A percentile compares a stretch with the other conserved stretches of the same genome.
Conservation (phyloP, 2,888 invertebrate species). For the Ochropleura leucogaster region DNA sequence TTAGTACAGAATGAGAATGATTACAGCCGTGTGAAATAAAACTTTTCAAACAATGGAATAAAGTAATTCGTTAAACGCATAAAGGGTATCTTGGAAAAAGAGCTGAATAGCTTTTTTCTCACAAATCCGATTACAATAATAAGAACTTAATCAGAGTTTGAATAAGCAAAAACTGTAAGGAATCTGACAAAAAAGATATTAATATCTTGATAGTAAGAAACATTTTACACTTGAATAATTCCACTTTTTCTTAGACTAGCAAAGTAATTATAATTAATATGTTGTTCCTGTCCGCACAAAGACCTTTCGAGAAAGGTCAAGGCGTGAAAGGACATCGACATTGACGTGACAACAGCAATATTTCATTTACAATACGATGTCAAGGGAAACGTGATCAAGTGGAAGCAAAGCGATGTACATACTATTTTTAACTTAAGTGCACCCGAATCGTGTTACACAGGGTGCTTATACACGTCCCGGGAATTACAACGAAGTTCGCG, state of each 20-base stretch:
- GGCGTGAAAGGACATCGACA: conserved; percentile 79
- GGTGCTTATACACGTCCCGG: conserved; percentile 44
- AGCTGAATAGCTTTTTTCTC: conserved; percentile 22
- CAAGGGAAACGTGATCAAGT: conserved; percentile 83
- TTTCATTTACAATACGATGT: conserved; percentile 74
- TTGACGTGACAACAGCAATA: conserved; percentile 68
- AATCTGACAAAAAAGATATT: conserved; percentile 28
- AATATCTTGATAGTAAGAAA: conserved; percentile 18
- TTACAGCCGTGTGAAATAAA: conserved; percentile 52
- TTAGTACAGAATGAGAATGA: conserved; percentile 61
- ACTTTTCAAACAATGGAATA: conserved; percentile 46
- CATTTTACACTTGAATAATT: conserved; percentile 38
- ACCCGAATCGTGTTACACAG: conserved; percentile 54
- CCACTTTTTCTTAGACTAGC: conserved; percentile 14
- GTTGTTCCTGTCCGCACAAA: conserved; percentile 52
- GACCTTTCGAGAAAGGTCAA: conserved; percentile 76
- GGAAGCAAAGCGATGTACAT: conserved; percentile 63
- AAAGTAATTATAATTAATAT: conserved; percentile 47
- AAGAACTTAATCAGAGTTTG: conserved; percentile 44
- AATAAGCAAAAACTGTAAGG: conserved; percentile 38
- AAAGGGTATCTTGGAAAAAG: conserved; percentile 30
- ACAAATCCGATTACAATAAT: conserved; percentile 10
- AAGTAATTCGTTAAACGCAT: conserved; percentile 20
- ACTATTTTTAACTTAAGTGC: conserved; percentile 62
- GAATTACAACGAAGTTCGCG: conserved; percentile 38